A percentile compares a stretch with the other conserved stretches of the same genome.
Conservation (phyloP, 2,113 vertebrate species). For the Sander vitreus region DNA sequence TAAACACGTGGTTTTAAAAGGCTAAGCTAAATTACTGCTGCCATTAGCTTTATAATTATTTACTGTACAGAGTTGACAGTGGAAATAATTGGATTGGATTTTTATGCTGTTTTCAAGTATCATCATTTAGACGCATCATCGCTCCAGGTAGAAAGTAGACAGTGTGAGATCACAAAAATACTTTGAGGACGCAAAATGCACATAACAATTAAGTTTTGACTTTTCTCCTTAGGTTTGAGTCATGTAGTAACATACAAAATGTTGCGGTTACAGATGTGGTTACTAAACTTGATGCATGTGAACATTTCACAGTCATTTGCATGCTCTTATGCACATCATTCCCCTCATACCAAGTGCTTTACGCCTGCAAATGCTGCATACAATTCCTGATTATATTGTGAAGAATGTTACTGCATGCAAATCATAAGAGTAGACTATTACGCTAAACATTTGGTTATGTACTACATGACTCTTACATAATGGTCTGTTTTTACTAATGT, state of each 20-base stretch:
- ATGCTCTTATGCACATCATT: slow-evolving; percentile 24
- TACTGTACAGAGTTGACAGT: background rate
- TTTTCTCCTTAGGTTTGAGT: background rate
- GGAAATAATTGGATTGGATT: background rate
- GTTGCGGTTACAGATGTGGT: background rate
- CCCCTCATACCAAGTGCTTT: slow-evolving; percentile 18
- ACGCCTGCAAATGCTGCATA: slow-evolving; percentile 17
- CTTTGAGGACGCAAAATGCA: no score
- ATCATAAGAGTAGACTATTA: background rate
- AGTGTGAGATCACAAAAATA: no score
- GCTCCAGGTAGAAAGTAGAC: background rate
- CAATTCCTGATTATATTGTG: slow-evolving; percentile 45
- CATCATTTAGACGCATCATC: no score
- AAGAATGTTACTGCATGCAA: slow-evolving; percentile 10
- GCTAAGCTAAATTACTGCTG: background rate
- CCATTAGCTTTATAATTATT: background rate
- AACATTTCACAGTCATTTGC: slow-evolving; percentile 18
- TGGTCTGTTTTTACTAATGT: background rate
- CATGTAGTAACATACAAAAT: background rate
- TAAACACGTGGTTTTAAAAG: background rate
- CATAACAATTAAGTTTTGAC: no score
- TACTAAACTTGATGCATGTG: background rate
- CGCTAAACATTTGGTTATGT: slow-evolving; percentile 21
- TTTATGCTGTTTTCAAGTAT: background rate
- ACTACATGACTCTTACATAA: slow-evolving; percentile 23